Percentiles rank a stretch among this genome's conserved stretches.
Evolutionary conservation across 37 sponge, comb jelly and placozoan species (phyloP).

Genomic region (Tethya wilhelma): DNA sequence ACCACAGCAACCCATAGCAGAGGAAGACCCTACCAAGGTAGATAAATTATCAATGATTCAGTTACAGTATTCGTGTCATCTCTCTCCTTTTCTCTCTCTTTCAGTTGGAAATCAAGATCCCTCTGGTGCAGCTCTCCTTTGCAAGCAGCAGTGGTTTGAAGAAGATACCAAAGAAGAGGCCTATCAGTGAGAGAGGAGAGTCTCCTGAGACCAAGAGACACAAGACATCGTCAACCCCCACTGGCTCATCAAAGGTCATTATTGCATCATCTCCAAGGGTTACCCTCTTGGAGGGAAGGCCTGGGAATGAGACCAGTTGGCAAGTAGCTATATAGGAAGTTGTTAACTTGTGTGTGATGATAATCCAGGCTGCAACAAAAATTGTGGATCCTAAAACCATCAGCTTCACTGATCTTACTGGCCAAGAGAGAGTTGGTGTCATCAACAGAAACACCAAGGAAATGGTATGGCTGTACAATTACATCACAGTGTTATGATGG

Average conservation of each 20-base stretch:
- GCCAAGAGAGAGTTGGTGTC: conserved; percentile 67
- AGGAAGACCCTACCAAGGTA: too few species aligned
- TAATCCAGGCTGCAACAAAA: too few species aligned
- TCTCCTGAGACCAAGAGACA: conserved; percentile 37
- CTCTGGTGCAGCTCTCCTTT: conserved; percentile 63
- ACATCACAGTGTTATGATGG: background rate
- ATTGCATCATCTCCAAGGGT: too few species aligned
- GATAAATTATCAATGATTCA: too few species aligned
- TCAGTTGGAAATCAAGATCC: conserved; percentile 73
- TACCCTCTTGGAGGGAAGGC: too few species aligned
- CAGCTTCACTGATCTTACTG: conserved; percentile 49
- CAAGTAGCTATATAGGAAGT: too few species aligned
- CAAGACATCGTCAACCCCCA: conserved; percentile 4
- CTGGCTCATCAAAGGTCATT: background rate
- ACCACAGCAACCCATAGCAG: background rate
- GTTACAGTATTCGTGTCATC: too few species aligned
- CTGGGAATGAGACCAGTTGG: too few species aligned
- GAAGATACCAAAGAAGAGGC: conserved; percentile 73
- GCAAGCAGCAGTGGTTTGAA: conserved; percentile 42
- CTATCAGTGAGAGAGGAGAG: background rate
- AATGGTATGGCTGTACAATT: conserved; percentile 22
- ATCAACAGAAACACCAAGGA: conserved; percentile 72
- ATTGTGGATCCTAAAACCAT: conserved; percentile 53
- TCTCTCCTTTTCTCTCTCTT: background rate
- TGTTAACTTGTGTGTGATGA: too few species aligned